Percentiles rank a stretch among this genome's conserved stretches.
Conservation (phyloP, 2,888 invertebrate species). For the Bhutanitis thaidina region DNA sequence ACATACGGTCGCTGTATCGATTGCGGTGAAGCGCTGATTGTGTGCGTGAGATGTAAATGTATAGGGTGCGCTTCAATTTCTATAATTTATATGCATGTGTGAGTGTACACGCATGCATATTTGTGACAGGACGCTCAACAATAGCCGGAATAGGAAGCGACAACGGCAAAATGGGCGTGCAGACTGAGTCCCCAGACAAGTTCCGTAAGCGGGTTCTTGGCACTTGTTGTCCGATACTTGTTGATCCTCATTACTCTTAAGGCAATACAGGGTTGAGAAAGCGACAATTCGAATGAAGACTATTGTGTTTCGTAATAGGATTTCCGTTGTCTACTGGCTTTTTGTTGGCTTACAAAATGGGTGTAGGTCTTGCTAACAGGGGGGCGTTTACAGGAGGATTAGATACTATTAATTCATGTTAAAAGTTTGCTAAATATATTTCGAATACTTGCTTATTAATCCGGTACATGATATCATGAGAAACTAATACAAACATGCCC, state of each 20-base stretch:
- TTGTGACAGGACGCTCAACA: slow-evolving; percentile 70
- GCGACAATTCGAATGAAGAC: no score
- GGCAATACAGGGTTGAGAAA: slow-evolving; percentile 22
- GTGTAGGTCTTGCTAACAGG: no score
- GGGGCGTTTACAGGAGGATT: no score
- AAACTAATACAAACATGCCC: no score
- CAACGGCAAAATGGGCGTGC: slow-evolving; percentile 61
- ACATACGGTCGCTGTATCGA: slow-evolving; percentile 11
- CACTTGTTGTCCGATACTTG: slow-evolving; percentile 42
- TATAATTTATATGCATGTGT: slow-evolving; percentile 41
- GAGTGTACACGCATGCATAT: slow-evolving; percentile 45
- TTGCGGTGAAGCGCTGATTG: slow-evolving; percentile 12
- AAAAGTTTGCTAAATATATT: no score
- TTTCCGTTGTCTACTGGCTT: no score
- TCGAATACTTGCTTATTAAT: no score
- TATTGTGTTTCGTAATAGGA: slow-evolving; percentile 13
- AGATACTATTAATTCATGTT: no score
- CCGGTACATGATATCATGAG: no score
- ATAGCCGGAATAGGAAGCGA: slow-evolving; percentile 77
- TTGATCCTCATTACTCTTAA: slow-evolving; percentile 39
- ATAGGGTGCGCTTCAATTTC: slow-evolving; percentile 26
- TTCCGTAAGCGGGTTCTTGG: slow-evolving; percentile 65
- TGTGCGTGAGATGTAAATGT: slow-evolving; percentile 15
- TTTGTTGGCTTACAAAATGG: no score
- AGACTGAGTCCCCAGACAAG: slow-evolving; percentile 59